Evolutionary conservation across 2,797 vertebrate genomes (phyloP).

Genomic region (Micrastur ruficollis): DNA sequence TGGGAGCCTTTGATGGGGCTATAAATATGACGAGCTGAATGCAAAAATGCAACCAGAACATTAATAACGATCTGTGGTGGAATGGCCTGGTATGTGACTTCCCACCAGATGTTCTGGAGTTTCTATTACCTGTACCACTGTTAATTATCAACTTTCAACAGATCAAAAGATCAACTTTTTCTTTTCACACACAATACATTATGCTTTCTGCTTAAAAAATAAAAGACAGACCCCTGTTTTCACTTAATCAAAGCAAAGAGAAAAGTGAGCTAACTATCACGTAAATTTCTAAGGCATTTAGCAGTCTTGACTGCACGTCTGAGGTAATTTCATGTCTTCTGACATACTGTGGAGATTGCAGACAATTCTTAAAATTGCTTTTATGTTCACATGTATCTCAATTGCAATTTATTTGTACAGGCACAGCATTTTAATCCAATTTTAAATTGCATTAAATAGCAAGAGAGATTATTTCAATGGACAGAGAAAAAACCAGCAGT

Average conservation of each 20-base stretch:
- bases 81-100: fast-evolving
- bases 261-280: neutral
- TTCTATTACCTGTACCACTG: neutral
- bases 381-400: neutral
- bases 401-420: constrained; percentile 10
- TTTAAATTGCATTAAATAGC: neutral
- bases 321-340: neutral
- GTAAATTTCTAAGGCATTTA: neutral
- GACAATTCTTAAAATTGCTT: neutral
- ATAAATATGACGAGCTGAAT: neutral
- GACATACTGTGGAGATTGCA: neutral
- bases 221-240: neutral
- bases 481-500: neutral
- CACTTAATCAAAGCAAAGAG: neutral
- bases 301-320: neutral
- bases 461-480: neutral
- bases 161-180: neutral
- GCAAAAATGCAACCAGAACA: neutral
- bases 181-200: neutral
- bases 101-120: neutral
- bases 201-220: neutral
- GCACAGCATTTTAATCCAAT: neutral
- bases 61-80: neutral
- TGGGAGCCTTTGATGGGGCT: neutral
- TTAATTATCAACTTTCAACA: neutral